Evolutionary conservation across 2,113 vertebrate species (phyloP).

Genomic region (Theristicus caerulescens): DNA sequence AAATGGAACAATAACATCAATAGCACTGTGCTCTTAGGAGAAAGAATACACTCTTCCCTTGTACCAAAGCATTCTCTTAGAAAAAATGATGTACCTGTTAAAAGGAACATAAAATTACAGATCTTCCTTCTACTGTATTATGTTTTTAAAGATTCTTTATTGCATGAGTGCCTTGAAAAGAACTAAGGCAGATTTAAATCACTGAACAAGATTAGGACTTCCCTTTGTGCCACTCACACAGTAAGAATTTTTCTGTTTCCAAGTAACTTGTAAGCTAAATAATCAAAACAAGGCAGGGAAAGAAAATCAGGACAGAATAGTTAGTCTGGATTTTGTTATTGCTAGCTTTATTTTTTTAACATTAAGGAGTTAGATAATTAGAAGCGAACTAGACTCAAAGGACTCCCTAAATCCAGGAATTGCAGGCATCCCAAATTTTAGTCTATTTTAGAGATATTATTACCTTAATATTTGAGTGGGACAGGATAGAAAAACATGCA

Average conservation of each 20-base stretch:
- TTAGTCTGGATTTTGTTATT: background rate
- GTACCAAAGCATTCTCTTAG: background rate
- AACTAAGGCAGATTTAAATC: background rate
- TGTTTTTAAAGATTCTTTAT: background rate
- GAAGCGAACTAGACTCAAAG: background rate
- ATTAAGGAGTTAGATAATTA: background rate
- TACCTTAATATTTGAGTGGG: background rate
- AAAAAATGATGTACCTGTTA: background rate
- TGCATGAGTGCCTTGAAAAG: background rate
- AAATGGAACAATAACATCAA: background rate
- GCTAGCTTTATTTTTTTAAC: background rate
- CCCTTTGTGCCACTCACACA: background rate
- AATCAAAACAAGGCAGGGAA: background rate
- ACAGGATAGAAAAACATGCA: background rate
- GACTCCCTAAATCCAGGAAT: background rate
- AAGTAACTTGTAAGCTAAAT: background rate
- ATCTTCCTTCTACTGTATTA: background rate
- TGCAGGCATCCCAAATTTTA: background rate
- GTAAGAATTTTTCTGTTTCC: background rate
- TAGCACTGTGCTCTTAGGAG: background rate
- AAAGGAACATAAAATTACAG: background rate
- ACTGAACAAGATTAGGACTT: background rate
- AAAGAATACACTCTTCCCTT: background rate
- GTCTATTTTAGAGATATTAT: background rate
- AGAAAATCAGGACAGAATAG: background rate